Conservation (phyloP, 2,113 vertebrate species). For the Hippoglossus stenolepis region DNA sequence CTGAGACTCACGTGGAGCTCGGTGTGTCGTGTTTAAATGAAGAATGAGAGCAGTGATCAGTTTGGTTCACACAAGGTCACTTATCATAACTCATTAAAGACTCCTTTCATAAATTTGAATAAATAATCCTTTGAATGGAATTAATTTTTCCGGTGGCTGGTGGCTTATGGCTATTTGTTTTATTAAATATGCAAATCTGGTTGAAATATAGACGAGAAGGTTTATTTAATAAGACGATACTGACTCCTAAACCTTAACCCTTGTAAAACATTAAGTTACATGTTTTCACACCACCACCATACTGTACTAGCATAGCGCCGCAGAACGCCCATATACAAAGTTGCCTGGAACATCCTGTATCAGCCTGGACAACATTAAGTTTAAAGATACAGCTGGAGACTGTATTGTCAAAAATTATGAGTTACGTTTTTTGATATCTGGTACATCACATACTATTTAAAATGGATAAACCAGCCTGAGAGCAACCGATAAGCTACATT, state of each 20-base stretch:
- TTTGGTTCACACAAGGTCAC: not conserved
- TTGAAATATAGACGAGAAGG: not conserved
- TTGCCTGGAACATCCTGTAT: too few species aligned
- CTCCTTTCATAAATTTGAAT: not conserved
- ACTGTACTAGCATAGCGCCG: too few species aligned
- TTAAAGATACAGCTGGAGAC: too few species aligned
- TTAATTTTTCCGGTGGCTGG: not conserved
- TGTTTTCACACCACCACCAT: too few species aligned
- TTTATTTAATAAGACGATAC: not conserved
- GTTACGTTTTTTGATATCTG: too few species aligned
- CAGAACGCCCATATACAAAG: too few species aligned
- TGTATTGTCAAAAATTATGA: too few species aligned
- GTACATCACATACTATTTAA: too few species aligned
- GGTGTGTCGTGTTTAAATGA: not conserved
- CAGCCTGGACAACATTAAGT: too few species aligned
- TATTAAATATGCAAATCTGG: conserved; percentile 1
- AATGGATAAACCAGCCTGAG: too few species aligned
- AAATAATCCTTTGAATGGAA: not conserved
- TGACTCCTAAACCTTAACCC: not conserved
- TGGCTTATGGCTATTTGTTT: not conserved
- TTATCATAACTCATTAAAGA: not conserved
- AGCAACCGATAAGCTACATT: too few species aligned
- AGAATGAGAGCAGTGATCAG: conserved; percentile 5
- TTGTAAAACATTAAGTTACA: not conserved
- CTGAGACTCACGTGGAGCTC: conserved; percentile 6